Percentiles rank a stretch among this genome's conserved stretches.
These are phyloP conservation scores for Polymixis lichenea DNA, from an alignment of 2,888 invertebrate genomes.

Conservation along the genomic window DNA sequence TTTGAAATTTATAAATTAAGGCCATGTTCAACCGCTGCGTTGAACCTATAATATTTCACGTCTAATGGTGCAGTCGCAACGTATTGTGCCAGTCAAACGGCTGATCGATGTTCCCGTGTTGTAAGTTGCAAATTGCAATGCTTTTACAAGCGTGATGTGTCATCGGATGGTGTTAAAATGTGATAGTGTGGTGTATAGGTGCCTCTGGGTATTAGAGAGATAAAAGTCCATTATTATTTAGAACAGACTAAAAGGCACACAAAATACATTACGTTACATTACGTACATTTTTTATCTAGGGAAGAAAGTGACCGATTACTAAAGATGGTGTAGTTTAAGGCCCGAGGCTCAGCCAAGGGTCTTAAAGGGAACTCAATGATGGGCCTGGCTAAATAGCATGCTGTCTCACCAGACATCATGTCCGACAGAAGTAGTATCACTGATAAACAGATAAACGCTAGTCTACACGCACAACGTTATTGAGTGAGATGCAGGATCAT, in stretches of 20 bases:
- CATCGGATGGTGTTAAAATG: constrained; percentile 27
- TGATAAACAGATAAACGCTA: too few relatives aligned
- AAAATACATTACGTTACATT: not conserved
- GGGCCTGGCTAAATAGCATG: too few relatives aligned
- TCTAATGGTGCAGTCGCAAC: constrained; percentile 62
- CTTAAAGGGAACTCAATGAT: too few relatives aligned
- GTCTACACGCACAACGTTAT: too few relatives aligned
- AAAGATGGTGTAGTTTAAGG: too few relatives aligned
- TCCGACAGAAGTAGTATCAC: too few relatives aligned
- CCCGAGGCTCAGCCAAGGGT: too few relatives aligned
- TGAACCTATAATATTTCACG: constrained; percentile 69
- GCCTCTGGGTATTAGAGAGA: too few relatives aligned
- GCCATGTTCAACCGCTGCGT: constrained; percentile 49
- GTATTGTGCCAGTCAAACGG: constrained; percentile 51
- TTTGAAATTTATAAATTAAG: constrained; percentile 72
- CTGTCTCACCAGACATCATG: too few relatives aligned
- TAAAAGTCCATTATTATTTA: not conserved
- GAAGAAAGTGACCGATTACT: too few relatives aligned
- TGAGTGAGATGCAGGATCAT: too few relatives aligned
- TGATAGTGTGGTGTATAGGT: not conserved
- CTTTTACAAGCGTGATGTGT: constrained; percentile 27
- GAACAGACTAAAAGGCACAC: not conserved
- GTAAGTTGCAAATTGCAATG: constrained; percentile 54
- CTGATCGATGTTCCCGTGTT: constrained; percentile 59
- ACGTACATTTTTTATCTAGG: too few relatives aligned